These are phyloP conservation scores for Heliconius sara DNA, from an alignment of 2,888 invertebrate species.

Conservation along the genomic window DNA sequence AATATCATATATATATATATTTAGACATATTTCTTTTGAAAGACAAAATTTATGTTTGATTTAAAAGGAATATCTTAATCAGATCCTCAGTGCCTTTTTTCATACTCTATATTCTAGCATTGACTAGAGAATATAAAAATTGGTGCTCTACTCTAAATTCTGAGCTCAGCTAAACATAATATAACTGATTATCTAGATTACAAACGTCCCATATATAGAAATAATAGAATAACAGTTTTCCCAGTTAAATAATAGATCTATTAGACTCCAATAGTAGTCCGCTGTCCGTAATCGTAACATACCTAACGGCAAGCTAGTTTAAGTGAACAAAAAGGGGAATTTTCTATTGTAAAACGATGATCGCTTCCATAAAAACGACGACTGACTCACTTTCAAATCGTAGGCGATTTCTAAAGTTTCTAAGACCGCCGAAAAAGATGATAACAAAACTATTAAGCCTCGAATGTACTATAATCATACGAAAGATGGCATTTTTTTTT, in stretches of 20 bases:
- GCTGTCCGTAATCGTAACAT: slow-evolving; percentile 49
- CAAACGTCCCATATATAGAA: slow-evolving; percentile 12
- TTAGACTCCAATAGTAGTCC: slow-evolving; percentile 33
- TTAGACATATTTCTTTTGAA: neutral
- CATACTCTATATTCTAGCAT: too few relatives aligned
- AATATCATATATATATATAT: neutral
- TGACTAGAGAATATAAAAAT: too few relatives aligned
- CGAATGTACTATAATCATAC: slow-evolving; percentile 43
- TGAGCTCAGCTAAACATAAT: neutral
- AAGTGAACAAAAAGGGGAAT: slow-evolving; percentile 52
- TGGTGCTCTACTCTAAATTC: too few relatives aligned
- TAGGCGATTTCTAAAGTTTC: slow-evolving; percentile 57
- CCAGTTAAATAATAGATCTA: slow-evolving; percentile 39
- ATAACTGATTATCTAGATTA: slow-evolving; percentile 9
- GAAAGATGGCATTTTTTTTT: slow-evolving; percentile 38
- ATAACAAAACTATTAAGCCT: slow-evolving; percentile 43
- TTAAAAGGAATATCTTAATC: neutral
- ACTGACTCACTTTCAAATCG: slow-evolving; percentile 63
- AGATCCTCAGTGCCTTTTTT: neutral
- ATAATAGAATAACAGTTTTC: slow-evolving; percentile 34
- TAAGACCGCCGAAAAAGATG: slow-evolving; percentile 39
- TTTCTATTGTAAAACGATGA: slow-evolving; percentile 54
- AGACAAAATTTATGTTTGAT: too few relatives aligned
- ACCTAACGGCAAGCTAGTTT: slow-evolving; percentile 62
- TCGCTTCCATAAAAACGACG: slow-evolving; percentile 54